Conservation (phyloP, 2,113 vertebrate genomes). For the Nanorana parkeri region DNA sequence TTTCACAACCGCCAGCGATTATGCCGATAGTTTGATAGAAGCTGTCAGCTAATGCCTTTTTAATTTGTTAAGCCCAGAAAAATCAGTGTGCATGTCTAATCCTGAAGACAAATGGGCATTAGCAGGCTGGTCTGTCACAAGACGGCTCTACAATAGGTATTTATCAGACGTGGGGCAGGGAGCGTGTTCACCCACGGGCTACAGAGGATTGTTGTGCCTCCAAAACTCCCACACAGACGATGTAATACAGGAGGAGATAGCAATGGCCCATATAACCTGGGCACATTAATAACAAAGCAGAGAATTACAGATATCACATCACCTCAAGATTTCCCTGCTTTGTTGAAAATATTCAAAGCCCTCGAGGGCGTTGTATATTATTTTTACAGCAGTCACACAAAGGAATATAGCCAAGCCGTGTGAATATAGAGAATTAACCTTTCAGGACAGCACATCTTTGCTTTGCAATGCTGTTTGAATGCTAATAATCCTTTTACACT, state of each 20-base stretch:
- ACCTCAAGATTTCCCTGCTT: too few relatives aligned
- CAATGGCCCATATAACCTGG: not conserved
- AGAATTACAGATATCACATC: too few relatives aligned
- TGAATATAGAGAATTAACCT: too few relatives aligned
- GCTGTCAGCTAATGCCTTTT: slow-evolving; percentile 54
- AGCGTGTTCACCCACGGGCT: slow-evolving; percentile 30
- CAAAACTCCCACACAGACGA: not conserved
- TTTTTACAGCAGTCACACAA: too few relatives aligned
- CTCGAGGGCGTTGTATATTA: too few relatives aligned
- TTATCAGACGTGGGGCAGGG: slow-evolving; percentile 34
- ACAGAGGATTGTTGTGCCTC: not conserved
- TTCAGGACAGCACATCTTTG: too few relatives aligned
- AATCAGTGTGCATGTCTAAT: slow-evolving; percentile 56
- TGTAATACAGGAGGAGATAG: too few relatives aligned
- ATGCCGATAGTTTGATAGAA: slow-evolving; percentile 44
- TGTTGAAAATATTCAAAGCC: too few relatives aligned
- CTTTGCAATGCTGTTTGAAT: too few relatives aligned
- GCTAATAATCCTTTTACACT: too few relatives aligned
- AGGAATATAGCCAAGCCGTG: too few relatives aligned
- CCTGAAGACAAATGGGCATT: slow-evolving; percentile 56
- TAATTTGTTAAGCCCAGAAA: slow-evolving; percentile 53
- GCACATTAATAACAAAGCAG: not conserved
- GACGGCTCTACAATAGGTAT: slow-evolving; percentile 27
- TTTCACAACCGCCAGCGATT: slow-evolving; percentile 21
- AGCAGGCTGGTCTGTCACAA: slow-evolving; percentile 49